phyloP scores from a whole-genome alignment of 2,888 invertebrate genomes.

The Drosophila longiperda region DNA sequence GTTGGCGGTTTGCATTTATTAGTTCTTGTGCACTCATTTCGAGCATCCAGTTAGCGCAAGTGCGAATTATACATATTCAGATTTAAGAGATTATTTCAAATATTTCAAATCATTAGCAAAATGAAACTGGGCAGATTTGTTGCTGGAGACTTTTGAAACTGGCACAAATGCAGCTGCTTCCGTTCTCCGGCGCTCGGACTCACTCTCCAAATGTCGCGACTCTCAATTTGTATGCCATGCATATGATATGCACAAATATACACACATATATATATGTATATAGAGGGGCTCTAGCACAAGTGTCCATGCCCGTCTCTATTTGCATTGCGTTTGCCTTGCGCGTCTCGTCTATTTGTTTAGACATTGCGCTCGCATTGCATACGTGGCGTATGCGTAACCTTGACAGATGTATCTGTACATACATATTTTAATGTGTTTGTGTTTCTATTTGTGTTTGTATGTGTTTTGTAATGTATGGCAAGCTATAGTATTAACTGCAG shows the following conservation, averaged over 20 bases:
- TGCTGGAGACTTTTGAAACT: constrained; percentile 60
- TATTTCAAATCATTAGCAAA: constrained; percentile 22
- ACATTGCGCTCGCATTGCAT: constrained; percentile 73
- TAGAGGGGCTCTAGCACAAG: constrained; percentile 63
- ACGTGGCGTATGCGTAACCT: constrained; percentile 80
- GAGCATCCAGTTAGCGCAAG: constrained; percentile 22
- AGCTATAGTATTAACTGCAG: constrained; percentile 36
- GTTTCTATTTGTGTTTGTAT: constrained; percentile 11
- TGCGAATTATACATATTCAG: neutral
- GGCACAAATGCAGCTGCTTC: constrained; percentile 31
- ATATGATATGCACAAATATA: constrained; percentile 6
- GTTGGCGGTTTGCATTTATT: constrained; percentile 46
- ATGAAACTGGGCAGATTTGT: constrained; percentile 23
- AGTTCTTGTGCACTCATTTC: constrained; percentile 48
- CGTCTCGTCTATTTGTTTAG: constrained; percentile 73
- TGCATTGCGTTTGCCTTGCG: constrained; percentile 72
- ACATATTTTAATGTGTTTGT: constrained; percentile 8
- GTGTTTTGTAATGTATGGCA: constrained; percentile 53
- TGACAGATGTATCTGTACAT: constrained; percentile 58
- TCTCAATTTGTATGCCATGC: constrained; percentile 50
- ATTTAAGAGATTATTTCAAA: constrained; percentile 4
- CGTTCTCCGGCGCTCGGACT: constrained; percentile 9
- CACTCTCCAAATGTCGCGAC: constrained; percentile 15
- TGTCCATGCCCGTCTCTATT: constrained; percentile 73
- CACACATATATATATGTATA: constrained; percentile 7